These are phyloP conservation scores for Mirza zaza DNA, from an alignment of 2,113 vertebrate species.

Conservation along the genomic window DNA sequence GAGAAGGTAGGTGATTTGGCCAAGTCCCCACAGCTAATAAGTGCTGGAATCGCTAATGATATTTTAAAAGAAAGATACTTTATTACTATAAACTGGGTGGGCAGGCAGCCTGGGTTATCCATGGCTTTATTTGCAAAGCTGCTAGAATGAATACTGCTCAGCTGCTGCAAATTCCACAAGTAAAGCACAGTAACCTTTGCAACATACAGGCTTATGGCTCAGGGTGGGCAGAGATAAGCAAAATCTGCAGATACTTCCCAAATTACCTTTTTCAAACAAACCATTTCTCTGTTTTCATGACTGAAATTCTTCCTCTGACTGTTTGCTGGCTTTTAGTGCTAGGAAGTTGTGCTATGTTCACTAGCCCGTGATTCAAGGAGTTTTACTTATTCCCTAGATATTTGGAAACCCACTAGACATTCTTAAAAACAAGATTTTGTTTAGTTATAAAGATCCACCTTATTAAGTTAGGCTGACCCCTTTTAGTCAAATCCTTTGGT, in stretches of 20 bases:
- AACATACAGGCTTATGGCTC: background rate
- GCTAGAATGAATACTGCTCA: background rate
- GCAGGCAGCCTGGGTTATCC: background rate
- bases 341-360: background rate
- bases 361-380: background rate
- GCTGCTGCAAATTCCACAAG: background rate
- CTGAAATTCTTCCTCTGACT: background rate
- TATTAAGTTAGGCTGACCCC: background rate
- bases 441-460: background rate
- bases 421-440: conserved; percentile 1
- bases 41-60: background rate
- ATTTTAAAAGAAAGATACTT: background rate
- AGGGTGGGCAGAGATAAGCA: background rate
- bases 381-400: background rate
- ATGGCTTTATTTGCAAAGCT: background rate
- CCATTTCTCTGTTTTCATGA: background rate
- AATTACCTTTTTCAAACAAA: background rate
- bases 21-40: background rate
- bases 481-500: background rate
- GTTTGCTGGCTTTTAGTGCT: background rate
- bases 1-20: background rate
- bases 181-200: background rate
- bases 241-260: background rate
- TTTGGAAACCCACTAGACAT: background rate
- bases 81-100: background rate